Evolutionary conservation across 2,797 vertebrate species (phyloP).

Genomic region (Helicolenus hilgendorfi): DNA sequence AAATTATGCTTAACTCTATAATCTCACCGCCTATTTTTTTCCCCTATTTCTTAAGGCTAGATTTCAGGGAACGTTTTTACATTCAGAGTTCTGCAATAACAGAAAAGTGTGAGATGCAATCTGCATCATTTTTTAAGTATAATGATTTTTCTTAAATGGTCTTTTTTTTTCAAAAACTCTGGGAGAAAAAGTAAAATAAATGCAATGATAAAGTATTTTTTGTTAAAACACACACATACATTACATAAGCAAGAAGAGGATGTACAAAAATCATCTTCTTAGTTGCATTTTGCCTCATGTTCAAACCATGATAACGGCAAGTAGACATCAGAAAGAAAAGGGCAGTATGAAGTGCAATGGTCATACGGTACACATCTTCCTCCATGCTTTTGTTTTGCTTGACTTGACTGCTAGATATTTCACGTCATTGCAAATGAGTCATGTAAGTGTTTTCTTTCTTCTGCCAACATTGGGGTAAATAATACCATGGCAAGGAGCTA

Average conservation of each 20-base stretch:
- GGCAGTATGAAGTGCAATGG: neutral
- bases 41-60: neutral
- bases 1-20: neutral
- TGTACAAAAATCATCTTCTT: neutral
- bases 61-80: neutral
- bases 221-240: neutral
- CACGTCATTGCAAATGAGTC: neutral
- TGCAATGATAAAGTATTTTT: neutral
- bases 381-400: neutral
- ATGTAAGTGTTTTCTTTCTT: neutral
- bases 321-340: neutral
- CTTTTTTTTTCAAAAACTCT: neutral
- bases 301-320: neutral
- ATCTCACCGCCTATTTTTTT: neutral
- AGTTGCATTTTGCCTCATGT: neutral
- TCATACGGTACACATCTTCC: neutral
- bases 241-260: neutral
- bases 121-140: neutral
- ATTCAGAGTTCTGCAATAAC: neutral
- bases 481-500: neutral
- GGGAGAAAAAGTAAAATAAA: neutral
- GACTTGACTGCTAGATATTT: neutral
- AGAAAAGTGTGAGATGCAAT: neutral
- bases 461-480: neutral
- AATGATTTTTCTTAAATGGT: neutral